These are phyloP conservation scores for Gymnarchus niloticus DNA, from an alignment of 2,113 vertebrate genomes.

Conservation along the genomic window DNA sequence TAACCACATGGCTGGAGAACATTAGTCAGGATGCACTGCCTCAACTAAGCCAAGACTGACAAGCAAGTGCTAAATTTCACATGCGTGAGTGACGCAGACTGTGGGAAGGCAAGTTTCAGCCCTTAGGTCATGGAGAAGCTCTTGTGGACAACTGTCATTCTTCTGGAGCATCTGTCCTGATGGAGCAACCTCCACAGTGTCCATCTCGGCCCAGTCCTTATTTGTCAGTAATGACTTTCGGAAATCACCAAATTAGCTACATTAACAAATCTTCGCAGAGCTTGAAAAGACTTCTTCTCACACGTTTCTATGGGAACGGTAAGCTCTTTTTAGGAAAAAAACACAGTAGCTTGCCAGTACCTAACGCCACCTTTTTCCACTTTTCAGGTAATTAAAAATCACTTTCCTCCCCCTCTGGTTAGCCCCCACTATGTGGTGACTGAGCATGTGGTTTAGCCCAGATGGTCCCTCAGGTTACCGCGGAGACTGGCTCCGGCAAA, in stretches of 20 bases:
- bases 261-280: neutral
- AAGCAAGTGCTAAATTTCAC: neutral
- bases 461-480: conserved; percentile 1
- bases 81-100: neutral
- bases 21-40: neutral
- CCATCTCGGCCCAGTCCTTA: neutral
- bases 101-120: neutral
- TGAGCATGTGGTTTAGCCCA: neutral
- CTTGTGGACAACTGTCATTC: neutral
- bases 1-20: neutral
- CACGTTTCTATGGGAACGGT: neutral
- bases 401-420: neutral
- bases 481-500: neutral
- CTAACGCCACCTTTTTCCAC: neutral
- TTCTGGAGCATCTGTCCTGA: neutral
- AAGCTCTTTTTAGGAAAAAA: neutral
- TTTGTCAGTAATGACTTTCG: neutral
- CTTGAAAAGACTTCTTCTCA: neutral
- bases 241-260: neutral
- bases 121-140: neutral
- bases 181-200: neutral
- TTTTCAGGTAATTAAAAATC: conserved; percentile 1
- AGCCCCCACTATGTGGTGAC: neutral
- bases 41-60: neutral
- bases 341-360: neutral